These are phyloP conservation scores for Philhelius pedissequus DNA, from an alignment of 2,888 invertebrate species.

Conservation along the genomic window DNA sequence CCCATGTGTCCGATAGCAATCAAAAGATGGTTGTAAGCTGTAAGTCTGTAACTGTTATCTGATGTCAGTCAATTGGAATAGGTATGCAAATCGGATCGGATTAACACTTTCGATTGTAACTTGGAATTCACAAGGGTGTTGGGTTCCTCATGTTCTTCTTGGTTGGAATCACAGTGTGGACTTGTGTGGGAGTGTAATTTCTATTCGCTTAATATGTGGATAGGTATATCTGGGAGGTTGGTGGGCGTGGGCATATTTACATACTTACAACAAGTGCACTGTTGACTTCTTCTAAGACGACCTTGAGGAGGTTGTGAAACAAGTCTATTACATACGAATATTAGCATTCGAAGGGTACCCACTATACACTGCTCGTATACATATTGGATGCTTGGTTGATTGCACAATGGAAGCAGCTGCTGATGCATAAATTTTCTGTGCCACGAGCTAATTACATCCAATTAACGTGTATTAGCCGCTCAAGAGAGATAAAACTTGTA, in stretches of 20 bases:
- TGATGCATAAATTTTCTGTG: constrained; percentile 25
- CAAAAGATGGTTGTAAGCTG: neutral
- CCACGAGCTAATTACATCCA: constrained; percentile 50
- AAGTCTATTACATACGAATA: neutral
- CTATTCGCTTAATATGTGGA: neutral
- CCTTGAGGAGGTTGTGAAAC: constrained; percentile 14
- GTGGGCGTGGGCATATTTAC: neutral
- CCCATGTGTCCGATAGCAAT: neutral
- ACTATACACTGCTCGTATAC: neutral
- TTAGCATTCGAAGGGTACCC: neutral
- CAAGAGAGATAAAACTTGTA: neutral
- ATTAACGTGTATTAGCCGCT: constrained; percentile 44
- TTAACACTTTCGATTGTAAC: constrained; percentile 29
- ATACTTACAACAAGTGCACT: neutral
- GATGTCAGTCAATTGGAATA: neutral
- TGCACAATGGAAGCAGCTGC: constrained; percentile 30
- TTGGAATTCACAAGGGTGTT: neutral
- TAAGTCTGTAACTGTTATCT: neutral
- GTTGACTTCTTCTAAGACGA: constrained; percentile 10
- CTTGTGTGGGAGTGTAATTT: neutral
- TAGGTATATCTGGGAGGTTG: neutral
- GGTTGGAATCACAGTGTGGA: neutral
- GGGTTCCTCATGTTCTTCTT: neutral
- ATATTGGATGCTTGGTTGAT: constrained; percentile 6
- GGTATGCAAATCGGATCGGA: constrained; percentile 32